These are phyloP conservation scores for Xiphophorus couchianus DNA, from an alignment of 2,113 vertebrate genomes.

Conservation along the genomic window DNA sequence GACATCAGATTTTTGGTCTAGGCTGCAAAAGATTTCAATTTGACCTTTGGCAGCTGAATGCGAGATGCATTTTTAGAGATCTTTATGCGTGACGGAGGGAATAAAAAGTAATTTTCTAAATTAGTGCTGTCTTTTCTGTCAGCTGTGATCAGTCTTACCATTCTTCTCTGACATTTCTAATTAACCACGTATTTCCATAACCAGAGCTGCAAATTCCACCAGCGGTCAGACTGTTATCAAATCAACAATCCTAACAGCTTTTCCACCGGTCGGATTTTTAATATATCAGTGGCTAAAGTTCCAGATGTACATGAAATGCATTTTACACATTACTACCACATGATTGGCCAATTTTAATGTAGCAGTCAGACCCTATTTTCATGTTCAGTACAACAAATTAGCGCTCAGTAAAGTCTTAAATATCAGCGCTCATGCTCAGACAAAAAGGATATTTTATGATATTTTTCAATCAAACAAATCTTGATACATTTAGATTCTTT, in stretches of 20 bases:
- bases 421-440: background rate
- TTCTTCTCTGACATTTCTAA: constrained; percentile 7
- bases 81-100: background rate
- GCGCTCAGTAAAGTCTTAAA: background rate
- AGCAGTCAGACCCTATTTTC: background rate
- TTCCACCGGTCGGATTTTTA: background rate
- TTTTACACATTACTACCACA: background rate
- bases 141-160: constrained; percentile 2
- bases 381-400: background rate
- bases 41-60: constrained; percentile 2
- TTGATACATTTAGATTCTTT: background rate
- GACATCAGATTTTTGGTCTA: constrained; percentile 5
- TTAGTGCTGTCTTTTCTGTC: constrained; percentile 17
- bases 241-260: constrained; percentile 4
- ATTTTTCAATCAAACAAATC: background rate
- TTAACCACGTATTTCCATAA: background rate
- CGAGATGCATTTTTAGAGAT: constrained; percentile 8
- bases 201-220: background rate
- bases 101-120: constrained; percentile 5
- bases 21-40: constrained; percentile 2
- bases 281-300: background rate
- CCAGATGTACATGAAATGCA: background rate
- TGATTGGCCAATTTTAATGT: background rate
- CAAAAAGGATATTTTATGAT: background rate
- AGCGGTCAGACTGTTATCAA: background rate